Base-by-base conservation (phyloP, 1,140 invertebrate genomes). In the Heliconius congener region DNA sequence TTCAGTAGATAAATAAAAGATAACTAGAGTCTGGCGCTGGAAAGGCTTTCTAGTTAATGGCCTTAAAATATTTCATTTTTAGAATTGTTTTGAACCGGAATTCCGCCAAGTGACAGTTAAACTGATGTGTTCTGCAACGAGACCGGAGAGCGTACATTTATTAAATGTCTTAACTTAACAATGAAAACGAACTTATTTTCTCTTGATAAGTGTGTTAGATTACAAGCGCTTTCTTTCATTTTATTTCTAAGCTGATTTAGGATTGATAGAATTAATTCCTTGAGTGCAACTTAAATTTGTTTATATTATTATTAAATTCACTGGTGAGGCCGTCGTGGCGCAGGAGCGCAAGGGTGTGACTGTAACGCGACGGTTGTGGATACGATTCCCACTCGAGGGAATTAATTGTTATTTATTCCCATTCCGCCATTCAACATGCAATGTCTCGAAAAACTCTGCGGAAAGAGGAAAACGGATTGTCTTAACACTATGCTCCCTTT, bases 61-160 rank as follows among this genome's bases (percentile, higher is more conserved):
- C 84, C 86, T 88, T 89, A 91, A 92, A 93, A 92, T 92, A 91
- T 91, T 92, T 90, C 90, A 92, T 89, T 91, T 91, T 87, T 85
- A 84, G 86, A 90, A 92, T 92, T 90, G 92, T 90, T 90, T 89
- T 88, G 81, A 90, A 86, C 86, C 86, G 84, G 90, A 84, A 87
- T 89, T 87, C 86, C 88, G 83, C 85, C 88, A 90, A 92, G 91
- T 90, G 90, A 92, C 92, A 91, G 87, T 82, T 85, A 80, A 80
- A 80, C 74, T 80, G 79, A 80, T 80, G 79, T 73, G 79, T 73
- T 80, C 74, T 46, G 79, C 79, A 76, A 80, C 76, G 71, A 75
- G 71, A 73, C 74, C 55, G 79, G 70, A 71, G 73, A 72, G 74
- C 42, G 74, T 75, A 80, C 79, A 80, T 80, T 80, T 80, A 80